Evolutionary conservation across 2,113 vertebrate species (phyloP).

Genomic region (Xyrauchen texanus): DNA sequence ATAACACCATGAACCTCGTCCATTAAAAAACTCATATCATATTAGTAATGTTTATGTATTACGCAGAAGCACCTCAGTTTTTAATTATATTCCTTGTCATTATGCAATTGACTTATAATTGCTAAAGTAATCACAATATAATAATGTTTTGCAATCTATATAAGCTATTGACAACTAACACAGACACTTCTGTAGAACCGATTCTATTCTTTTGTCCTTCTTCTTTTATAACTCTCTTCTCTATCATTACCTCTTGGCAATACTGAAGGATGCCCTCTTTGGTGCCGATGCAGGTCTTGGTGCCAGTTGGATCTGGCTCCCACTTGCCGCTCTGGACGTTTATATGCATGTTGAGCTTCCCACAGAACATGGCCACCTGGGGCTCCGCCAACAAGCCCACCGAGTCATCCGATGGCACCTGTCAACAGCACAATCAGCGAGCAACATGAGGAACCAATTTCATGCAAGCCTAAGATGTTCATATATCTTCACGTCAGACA

Average conservation of each 20-base stretch:
- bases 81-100: background rate
- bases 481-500: background rate
- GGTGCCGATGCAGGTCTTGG: slow-evolving; percentile 87
- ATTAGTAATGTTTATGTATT: slow-evolving; percentile 2
- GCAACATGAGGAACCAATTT: slow-evolving; percentile 2
- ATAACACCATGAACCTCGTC: background rate
- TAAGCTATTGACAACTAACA: background rate
- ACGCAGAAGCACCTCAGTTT: background rate
- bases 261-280: slow-evolving; percentile 97
- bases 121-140: background rate
- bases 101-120: slow-evolving; percentile 15
- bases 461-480: background rate
- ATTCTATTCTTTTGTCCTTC: slow-evolving; percentile 73
- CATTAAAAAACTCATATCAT: background rate
- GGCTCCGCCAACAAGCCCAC: slow-evolving; percentile 84
- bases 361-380: slow-evolving; percentile 80
- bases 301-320: slow-evolving; percentile 86
- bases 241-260: slow-evolving; percentile 84
- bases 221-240: background rate
- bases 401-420: slow-evolving; percentile 92
- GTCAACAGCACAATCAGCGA: slow-evolving; percentile 32
- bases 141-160: slow-evolving; percentile 1
- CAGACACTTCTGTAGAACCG: background rate
- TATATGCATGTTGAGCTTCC: slow-evolving; percentile 98
- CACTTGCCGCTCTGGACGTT: slow-evolving; percentile 94